Conservation (phyloP, 2,113 vertebrate species). For the Neodon shergylaensis region DNA sequence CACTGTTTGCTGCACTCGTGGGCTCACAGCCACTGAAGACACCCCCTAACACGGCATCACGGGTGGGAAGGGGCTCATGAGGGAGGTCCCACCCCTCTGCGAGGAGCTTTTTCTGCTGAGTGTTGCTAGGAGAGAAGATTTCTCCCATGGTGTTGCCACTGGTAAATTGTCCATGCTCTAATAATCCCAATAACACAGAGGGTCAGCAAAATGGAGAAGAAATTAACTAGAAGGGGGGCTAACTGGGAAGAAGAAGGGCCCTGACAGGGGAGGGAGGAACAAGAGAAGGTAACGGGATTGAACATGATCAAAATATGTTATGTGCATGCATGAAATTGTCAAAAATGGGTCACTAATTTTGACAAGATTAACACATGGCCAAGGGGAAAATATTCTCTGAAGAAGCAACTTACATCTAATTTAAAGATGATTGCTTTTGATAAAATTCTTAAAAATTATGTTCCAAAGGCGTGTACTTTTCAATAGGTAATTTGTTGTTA, state of each 20-base stretch:
- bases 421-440: background rate
- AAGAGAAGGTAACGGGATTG: background rate
- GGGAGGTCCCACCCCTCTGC: background rate
- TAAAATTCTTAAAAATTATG: background rate
- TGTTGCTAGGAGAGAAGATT: background rate
- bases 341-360: background rate
- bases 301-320: background rate
- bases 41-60: too few species aligned
- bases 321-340: background rate
- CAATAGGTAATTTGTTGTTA: slow-evolving; percentile 2
- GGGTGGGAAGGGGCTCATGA: background rate
- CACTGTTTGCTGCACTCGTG: background rate
- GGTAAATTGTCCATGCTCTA: background rate
- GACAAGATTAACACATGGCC: background rate
- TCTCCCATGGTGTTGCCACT: background rate
- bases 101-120: too few species aligned
- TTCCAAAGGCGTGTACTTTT: background rate
- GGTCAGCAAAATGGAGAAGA: background rate
- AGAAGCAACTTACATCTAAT: background rate
- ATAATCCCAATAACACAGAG: background rate
- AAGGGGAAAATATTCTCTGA: background rate
- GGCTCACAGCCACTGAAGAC: background rate
- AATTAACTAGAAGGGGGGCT: background rate
- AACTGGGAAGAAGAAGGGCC: background rate
- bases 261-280: background rate